These are phyloP conservation scores for Hesperophylax magnus DNA, from an alignment of 1,140 invertebrate genomes.

Conservation along the genomic window DNA sequence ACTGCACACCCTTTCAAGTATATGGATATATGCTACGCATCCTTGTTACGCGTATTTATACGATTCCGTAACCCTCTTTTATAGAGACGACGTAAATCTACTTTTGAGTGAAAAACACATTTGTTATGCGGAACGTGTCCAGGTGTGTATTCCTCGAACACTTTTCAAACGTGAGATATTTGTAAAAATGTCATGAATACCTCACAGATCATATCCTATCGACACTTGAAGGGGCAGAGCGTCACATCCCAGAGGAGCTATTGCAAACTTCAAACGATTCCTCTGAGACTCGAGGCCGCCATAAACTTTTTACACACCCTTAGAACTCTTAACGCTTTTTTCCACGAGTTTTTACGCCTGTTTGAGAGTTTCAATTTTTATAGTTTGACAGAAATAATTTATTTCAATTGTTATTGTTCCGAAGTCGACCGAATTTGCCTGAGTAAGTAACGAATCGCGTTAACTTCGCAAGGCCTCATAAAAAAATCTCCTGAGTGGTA, in stretches of 20 bases:
- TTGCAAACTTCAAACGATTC: conserved; percentile 30
- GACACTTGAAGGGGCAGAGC: not conserved
- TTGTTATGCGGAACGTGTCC: no score
- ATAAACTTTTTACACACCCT: conserved; percentile 34
- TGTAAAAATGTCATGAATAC: conserved; percentile 29
- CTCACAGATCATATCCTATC: conserved; percentile 40
- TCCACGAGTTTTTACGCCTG: conserved; percentile 15
- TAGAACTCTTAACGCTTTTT: conserved; percentile 20
- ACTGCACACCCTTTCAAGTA: no score
- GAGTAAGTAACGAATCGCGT: not conserved
- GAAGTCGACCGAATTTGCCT: not conserved
- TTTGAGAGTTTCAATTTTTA: conserved; percentile 34
- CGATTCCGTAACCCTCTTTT: not conserved
- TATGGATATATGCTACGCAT: no score
- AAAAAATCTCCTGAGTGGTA: no score
- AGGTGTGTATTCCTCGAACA: no score
- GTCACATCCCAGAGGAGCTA: conserved; percentile 3
- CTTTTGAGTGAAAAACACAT: not conserved
- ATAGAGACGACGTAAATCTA: not conserved
- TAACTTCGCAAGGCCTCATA: no score
- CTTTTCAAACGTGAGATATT: not conserved
- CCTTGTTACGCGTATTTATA: no score
- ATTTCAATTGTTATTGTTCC: conserved; percentile 18
- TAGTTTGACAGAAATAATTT: conserved; percentile 28
- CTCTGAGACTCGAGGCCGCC: not conserved